Evolutionary conservation across 2,113 vertebrate genomes (phyloP).

Genomic region (Panurus biarmicus): DNA sequence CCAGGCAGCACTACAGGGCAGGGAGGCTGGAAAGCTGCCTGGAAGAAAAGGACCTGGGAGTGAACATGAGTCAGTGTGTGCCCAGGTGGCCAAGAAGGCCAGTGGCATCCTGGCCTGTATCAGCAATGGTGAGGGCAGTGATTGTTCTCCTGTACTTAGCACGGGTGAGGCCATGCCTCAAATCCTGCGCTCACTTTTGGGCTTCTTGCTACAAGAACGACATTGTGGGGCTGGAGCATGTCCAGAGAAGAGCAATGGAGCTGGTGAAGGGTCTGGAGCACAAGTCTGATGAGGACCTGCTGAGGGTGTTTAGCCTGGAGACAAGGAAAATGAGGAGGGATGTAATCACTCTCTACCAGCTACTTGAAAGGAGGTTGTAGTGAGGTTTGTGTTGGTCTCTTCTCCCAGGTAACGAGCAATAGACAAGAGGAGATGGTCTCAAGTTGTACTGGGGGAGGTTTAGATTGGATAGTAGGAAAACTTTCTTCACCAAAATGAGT

Average conservation of each 20-base stretch:
- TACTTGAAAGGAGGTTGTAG: neutral
- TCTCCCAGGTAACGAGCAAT: neutral
- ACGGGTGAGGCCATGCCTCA: neutral
- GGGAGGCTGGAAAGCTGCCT: neutral
- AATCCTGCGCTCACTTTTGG: neutral
- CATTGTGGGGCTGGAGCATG: rapidly evolving
- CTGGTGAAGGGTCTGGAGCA: neutral
- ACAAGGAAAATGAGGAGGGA: neutral
- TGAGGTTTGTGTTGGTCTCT: neutral
- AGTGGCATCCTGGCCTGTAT: rapidly evolving
- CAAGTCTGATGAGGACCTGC: neutral
- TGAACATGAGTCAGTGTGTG: neutral
- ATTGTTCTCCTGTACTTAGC: neutral
- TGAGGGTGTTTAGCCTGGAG: neutral
- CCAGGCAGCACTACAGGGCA: rapidly evolving
- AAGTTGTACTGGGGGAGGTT: neutral
- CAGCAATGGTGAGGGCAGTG: neutral
- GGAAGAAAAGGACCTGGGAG: neutral
- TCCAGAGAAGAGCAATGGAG: neutral
- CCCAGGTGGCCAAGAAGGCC: neutral
- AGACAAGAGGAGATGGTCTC: neutral
- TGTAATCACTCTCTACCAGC: neutral
- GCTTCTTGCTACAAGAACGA: neutral
- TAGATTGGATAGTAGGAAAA: neutral
- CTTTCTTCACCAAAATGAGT: neutral